Evolutionary conservation across 35 echinoderm and acorn worm genomes (phyloP), one percentile per base, ranked within the genome.

Genomic region (Apostichopus californicus): DNA sequence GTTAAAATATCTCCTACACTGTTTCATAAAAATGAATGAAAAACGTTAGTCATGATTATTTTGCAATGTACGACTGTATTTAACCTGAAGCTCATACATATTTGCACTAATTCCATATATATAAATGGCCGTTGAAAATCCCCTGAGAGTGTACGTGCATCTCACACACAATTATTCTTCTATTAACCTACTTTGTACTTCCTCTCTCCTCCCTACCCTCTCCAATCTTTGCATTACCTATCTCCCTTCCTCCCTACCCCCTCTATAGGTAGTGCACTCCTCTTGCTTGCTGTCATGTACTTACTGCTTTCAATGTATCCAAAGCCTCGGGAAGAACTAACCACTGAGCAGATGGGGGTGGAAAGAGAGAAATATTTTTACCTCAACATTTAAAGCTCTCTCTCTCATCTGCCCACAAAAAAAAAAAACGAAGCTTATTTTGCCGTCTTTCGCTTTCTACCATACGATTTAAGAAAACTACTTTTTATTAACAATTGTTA

Each of bases 271-370:
- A 68, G 89, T 91, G 34, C 73, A 78, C 72, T 79, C 77, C 54
- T 79, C 71, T 56, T 91, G 71, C 89, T 91, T 91, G 89, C 72
- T 79, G 89, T 59, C 56, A 14, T 91, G 89, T 91, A 91, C 55
- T 20, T 91, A 59, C 77, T 91, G 89, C 89, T 91, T 26, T 91
- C 89, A 59, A 52, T 91, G 22, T 79, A 91, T 52, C 89, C 89
- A 53, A 91, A 91, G 77, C 89, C 89, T 54, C 7, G 28, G 53
- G 72, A 91, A 28, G 89, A 91, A 52, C 73, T 57, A 15, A 91
- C 89, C 89, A 77, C 73, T 91, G 89, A 91, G 73, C 72, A 91
- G 71, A 77, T 79, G 71, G 89, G 89, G 89, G 89, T 91, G 52
- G 89, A 91, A 28, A 10, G 89, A 28, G 89, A 91, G 55, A 91